phyloP scores from a whole-genome alignment of 2,888 invertebrate genomes.

The Parasteatoda lunata region DNA sequence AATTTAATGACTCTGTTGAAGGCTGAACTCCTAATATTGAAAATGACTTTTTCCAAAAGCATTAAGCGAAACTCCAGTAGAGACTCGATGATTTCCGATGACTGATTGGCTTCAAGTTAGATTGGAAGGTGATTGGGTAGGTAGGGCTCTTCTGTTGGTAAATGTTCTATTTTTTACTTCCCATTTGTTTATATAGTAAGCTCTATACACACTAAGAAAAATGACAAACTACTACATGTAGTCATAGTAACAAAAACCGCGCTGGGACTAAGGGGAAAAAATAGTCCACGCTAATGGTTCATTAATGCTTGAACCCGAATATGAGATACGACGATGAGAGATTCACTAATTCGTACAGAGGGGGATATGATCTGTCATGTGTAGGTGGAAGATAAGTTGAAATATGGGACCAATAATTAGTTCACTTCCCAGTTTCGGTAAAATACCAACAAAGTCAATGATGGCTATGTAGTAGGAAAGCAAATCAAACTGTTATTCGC shows the following conservation, averaged over 20 bases:
- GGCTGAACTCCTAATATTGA: conserved; percentile 45
- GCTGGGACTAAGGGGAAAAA: conserved; percentile 47
- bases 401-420: conserved; percentile 64
- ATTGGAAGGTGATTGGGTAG: conserved; percentile 39
- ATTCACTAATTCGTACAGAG: conserved; percentile 51
- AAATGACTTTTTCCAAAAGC: conserved; percentile 65
- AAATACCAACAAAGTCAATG: no score
- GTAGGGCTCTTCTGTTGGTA: conserved; percentile 44
- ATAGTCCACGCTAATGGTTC: conserved; percentile 63
- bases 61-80: conserved; percentile 31
- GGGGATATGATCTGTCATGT: conserved; percentile 47
- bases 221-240: conserved; percentile 64
- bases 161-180: conserved; percentile 35
- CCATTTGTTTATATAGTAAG: conserved; percentile 64
- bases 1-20: conserved; percentile 44
- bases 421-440: conserved; percentile 13
- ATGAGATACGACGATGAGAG: conserved; percentile 59
- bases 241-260: conserved; percentile 66
- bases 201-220: conserved; percentile 55
- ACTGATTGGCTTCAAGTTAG: conserved; percentile 47
- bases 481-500: no score
- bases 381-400: conserved; percentile 57
- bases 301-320: conserved; percentile 57
- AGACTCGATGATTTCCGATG: conserved; percentile 43
- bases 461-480: no score